Evolutionary conservation across 2,113 vertebrate genomes (phyloP).

Genomic region (Cyanoderma ruficeps): DNA sequence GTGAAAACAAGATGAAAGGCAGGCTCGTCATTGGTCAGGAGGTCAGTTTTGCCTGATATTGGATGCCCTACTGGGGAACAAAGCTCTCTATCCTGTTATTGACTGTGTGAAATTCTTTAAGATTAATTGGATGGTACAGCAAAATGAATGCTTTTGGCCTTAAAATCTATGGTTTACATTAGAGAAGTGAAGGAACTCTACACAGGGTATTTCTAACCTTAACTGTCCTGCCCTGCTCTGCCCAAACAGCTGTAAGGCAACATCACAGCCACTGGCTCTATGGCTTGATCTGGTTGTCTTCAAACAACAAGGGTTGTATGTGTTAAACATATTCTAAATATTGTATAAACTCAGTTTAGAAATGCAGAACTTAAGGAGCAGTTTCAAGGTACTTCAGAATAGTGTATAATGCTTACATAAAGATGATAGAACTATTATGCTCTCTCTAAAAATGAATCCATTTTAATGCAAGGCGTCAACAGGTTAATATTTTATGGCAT

Average conservation of each 20-base stretch:
- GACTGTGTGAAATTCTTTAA: neutral
- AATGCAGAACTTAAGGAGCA: neutral
- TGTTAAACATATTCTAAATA: slow-evolving; percentile 17
- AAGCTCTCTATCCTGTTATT: neutral
- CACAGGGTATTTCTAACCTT: neutral
- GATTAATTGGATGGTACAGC: neutral
- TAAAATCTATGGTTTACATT: neutral
- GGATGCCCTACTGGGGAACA: neutral
- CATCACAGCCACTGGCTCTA: neutral
- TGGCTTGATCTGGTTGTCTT: neutral
- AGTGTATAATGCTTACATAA: neutral
- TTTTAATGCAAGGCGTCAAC: slow-evolving; percentile 25
- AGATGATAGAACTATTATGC: neutral
- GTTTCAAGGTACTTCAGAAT: slow-evolving; percentile 4
- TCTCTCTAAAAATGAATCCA: slow-evolving; percentile 7
- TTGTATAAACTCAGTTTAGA: neutral
- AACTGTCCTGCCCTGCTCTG: neutral
- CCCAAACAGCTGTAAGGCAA: neutral
- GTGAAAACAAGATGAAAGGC: neutral
- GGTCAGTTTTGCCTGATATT: neutral
- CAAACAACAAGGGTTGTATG: neutral
- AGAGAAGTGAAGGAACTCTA: neutral
- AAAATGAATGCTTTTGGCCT: neutral
- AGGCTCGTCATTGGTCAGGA: neutral
- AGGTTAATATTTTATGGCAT: slow-evolving; percentile 43